Evolutionary conservation across 2,113 vertebrate species (phyloP).

Genomic region (Bagarius yarrelli): DNA sequence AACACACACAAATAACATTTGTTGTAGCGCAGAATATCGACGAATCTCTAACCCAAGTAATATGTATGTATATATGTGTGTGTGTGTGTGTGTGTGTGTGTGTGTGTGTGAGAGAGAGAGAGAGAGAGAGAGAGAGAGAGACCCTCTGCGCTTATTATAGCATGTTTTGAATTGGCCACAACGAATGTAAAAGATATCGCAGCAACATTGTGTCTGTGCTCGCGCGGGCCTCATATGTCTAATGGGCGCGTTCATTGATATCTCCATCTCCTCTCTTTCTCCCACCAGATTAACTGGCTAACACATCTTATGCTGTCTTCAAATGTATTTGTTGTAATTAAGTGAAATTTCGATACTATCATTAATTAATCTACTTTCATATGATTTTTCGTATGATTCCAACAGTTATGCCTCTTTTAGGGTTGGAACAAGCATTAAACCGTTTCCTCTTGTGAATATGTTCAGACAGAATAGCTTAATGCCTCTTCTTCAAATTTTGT

Average conservation of each 20-base stretch:
- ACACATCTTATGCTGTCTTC: slow-evolving; percentile 45
- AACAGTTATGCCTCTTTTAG: slow-evolving; percentile 1
- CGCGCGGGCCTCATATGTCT: slow-evolving; percentile 66
- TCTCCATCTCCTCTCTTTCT: slow-evolving; percentile 66
- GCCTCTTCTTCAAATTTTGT: slow-evolving; percentile 54
- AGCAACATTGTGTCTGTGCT: not conserved
- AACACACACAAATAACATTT: slow-evolving; percentile 53
- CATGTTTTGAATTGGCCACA: slow-evolving; percentile 18
- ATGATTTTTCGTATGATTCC: slow-evolving; percentile 11
- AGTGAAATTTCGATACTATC: slow-evolving; percentile 1
- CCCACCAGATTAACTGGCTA: slow-evolving; percentile 56
- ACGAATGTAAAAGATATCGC: slow-evolving; percentile 8
- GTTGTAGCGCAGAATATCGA: slow-evolving; percentile 48
- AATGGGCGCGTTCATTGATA: slow-evolving; percentile 77
- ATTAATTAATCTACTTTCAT: slow-evolving; percentile 30
- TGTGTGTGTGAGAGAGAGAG: no score
- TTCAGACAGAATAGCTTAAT: no score
- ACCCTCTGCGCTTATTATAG: not conserved
- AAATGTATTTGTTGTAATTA: not conserved
- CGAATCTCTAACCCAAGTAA: slow-evolving; percentile 25
- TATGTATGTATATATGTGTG: slow-evolving; percentile 2
- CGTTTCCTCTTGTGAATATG: not conserved
- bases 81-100: no score
- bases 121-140: no score
- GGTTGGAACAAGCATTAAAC: not conserved